A percentile compares a stretch with the other conserved stretches of the same genome.
Conservation (phyloP, 2,888 invertebrate genomes). For the Melieria picta region DNA sequence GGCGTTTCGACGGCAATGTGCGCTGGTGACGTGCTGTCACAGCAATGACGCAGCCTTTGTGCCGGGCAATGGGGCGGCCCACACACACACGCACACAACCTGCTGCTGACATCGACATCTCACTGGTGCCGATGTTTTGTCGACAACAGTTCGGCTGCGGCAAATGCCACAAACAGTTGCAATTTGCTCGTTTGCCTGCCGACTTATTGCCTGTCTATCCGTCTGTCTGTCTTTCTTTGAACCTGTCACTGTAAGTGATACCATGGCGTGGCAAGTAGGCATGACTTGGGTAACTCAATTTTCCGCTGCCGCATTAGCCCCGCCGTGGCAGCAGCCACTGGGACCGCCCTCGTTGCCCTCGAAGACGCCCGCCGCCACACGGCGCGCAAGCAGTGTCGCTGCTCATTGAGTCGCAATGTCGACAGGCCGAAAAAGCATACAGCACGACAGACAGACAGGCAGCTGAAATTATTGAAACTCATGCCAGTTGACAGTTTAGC, state of each 20-base stretch:
- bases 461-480: constrained; percentile 41
- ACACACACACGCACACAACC: no score
- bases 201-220: constrained; percentile 20
- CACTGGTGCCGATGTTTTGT: no score
- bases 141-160: no score
- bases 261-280: background rate
- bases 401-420: no score
- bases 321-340: constrained; percentile 22
- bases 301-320: constrained; percentile 18
- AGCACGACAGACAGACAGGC: constrained; percentile 6
- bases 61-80: background rate
- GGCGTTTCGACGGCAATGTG: no score
- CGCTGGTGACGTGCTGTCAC: constrained; percentile 23
- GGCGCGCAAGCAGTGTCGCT: no score
- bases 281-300: constrained; percentile 11
- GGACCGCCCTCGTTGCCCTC: background rate
- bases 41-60: constrained; percentile 30
- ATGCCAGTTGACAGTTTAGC: constrained; percentile 42
- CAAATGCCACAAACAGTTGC: no score
- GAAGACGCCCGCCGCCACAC: no score
- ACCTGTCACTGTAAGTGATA: constrained; percentile 21
- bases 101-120: no score
- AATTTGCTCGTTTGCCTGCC: background rate
- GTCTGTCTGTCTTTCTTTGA: constrained; percentile 16
- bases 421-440: no score